These are phyloP conservation scores for Petrocephalus zakoni DNA, from an alignment of 2,113 vertebrate species.

Conservation along the genomic window DNA sequence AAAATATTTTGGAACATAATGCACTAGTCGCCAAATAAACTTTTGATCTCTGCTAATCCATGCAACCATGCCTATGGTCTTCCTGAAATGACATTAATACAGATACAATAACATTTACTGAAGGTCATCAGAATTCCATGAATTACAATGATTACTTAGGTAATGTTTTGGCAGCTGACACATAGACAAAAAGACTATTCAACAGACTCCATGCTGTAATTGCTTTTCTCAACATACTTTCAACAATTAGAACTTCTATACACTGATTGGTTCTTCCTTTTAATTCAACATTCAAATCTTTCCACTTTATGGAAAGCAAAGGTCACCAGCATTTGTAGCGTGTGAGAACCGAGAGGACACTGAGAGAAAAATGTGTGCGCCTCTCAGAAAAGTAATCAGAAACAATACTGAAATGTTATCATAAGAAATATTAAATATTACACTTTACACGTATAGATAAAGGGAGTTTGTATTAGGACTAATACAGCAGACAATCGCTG, in stretches of 20 bases:
- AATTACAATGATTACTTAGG: not conserved
- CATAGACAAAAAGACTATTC: not conserved
- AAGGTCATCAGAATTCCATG: not conserved
- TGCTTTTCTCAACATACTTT: too few relatives aligned
- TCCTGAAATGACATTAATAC: not conserved
- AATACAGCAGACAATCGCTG: not conserved
- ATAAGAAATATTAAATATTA: not conserved
- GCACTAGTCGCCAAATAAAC: not conserved
- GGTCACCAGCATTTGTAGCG: too few relatives aligned
- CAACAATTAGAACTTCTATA: too few relatives aligned
- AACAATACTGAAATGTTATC: not conserved
- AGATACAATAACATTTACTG: not conserved
- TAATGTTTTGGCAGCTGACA: not conserved
- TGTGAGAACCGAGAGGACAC: not conserved
- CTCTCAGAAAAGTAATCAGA: not conserved
- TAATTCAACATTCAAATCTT: too few relatives aligned
- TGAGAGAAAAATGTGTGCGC: not conserved
- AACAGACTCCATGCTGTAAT: not conserved
- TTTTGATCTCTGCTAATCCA: not conserved
- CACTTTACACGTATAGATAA: not conserved
- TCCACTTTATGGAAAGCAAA: too few relatives aligned
- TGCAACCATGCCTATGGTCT: not conserved
- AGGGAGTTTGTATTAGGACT: not conserved
- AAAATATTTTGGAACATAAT: not conserved
- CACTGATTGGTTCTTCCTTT: too few relatives aligned